These are phyloP conservation scores for Spilarctia lutea DNA, from an alignment of 2,888 invertebrate genomes.

Conservation along the genomic window DNA sequence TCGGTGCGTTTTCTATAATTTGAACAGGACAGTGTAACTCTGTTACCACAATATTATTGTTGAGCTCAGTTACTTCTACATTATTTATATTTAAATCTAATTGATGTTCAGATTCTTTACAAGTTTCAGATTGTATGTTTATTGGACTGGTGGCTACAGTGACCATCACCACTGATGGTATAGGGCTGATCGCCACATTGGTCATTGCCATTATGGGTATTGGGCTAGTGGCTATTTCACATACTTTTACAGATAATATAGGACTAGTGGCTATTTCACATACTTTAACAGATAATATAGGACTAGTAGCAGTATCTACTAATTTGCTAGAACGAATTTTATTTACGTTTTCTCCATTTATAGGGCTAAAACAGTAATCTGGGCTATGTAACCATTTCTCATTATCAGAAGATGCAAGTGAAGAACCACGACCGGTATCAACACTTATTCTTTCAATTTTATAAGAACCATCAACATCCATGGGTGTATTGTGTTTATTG, in stretches of 20 bases:
- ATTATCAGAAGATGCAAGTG: conserved; percentile 71
- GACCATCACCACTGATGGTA: conserved; percentile 9
- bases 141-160: conserved; percentile 16
- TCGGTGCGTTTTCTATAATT: not conserved
- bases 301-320: conserved; percentile 51
- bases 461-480: conserved; percentile 32
- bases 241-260: conserved; percentile 31
- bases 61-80: conserved; percentile 13
- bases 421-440: conserved; percentile 80
- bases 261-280: conserved; percentile 53
- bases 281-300: conserved; percentile 38
- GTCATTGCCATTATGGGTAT: not conserved
- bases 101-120: not conserved
- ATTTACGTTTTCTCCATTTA: conserved; percentile 46
- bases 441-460: conserved; percentile 64
- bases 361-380: conserved; percentile 64
- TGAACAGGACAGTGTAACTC: not conserved
- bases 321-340: conserved; percentile 45
- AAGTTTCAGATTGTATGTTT: conserved; percentile 1
- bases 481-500: conserved; percentile 19
- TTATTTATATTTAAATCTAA: conserved; percentile 3
- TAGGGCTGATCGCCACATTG: conserved; percentile 10
- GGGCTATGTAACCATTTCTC: conserved; percentile 74
- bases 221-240: conserved; percentile 42
- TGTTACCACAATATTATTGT: conserved; percentile 5